These are phyloP conservation scores for Colletes collaris DNA, from an alignment of 2,888 invertebrate genomes.

Conservation along the genomic window DNA sequence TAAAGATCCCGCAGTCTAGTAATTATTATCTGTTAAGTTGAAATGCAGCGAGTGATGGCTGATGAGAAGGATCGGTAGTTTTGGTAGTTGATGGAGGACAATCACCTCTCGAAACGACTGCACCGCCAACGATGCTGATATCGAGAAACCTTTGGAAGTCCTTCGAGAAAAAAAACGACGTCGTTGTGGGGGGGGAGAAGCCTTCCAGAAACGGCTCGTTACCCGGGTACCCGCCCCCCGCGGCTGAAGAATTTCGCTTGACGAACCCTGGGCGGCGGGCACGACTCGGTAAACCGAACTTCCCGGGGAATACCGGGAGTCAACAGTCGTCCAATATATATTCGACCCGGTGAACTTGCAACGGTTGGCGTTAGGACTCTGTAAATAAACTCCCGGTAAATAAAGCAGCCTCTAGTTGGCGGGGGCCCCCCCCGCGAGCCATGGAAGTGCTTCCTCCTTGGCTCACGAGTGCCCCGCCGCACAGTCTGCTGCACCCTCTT, in stretches of 20 bases:
- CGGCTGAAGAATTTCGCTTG: constrained; percentile 29
- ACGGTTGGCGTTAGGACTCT: constrained; percentile 55
- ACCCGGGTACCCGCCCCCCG: neutral
- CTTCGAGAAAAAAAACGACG: neutral
- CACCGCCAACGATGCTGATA: too few species aligned
- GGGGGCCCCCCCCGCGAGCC: constrained; percentile 28
- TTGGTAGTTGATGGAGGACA: too few species aligned
- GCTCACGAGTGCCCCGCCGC: constrained; percentile 41
- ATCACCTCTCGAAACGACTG: too few species aligned
- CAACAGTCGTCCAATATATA: constrained; percentile 58
- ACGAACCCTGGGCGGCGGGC: constrained; percentile 21
- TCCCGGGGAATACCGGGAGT: constrained; percentile 40
- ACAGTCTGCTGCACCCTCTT: constrained; percentile 58
- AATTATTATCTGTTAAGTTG: too few species aligned
- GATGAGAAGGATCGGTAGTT: too few species aligned
- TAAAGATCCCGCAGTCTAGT: too few species aligned
- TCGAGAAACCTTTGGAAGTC: too few species aligned
- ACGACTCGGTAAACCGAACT: constrained; percentile 51
- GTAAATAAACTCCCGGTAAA: constrained; percentile 65
- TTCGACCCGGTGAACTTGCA: constrained; percentile 61
- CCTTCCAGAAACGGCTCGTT: neutral
- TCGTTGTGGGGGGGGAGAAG: neutral
- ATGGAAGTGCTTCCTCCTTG: constrained; percentile 38
- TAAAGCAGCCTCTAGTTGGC: constrained; percentile 54
- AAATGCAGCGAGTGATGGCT: too few species aligned